phyloP scores from a whole-genome alignment of 64 coral and sea anemone species.

The Porites lutea region DNA sequence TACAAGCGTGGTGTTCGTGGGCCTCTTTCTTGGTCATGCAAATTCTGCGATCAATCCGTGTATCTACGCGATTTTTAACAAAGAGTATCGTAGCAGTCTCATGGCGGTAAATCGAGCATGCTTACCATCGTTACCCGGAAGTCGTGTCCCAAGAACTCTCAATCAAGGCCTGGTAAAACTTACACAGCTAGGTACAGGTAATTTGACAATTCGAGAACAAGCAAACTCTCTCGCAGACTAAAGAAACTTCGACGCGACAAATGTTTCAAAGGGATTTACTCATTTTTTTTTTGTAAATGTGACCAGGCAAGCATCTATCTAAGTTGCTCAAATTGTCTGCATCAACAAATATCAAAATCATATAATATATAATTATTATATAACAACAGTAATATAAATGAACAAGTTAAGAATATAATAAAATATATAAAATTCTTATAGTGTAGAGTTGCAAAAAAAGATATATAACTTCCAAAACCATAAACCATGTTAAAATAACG shows the following conservation, averaged over 20 bases:
- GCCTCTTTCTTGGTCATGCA: constrained; percentile 41
- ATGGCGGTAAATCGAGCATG: not conserved
- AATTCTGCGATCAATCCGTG: constrained; percentile 58
- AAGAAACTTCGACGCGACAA: not conserved
- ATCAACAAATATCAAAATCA: too few species aligned
- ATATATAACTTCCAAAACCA: too few species aligned
- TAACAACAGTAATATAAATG: too few species aligned
- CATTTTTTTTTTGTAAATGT: too few species aligned
- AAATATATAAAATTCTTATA: too few species aligned
- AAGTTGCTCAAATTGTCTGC: too few species aligned
- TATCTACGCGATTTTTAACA: constrained; percentile 51
- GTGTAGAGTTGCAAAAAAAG: too few species aligned
- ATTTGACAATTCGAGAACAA: not conserved
- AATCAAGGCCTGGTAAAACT: constrained; percentile 1
- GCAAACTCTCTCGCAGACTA: not conserved
- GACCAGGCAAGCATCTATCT: too few species aligned
- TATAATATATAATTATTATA: too few species aligned
- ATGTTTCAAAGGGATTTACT: too few species aligned
- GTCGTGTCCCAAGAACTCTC: not conserved
- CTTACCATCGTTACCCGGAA: not conserved
- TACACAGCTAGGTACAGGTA: not conserved
- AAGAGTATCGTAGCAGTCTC: constrained; percentile 43
- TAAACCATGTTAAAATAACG: too few species aligned
- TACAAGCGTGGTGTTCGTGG: constrained; percentile 13
- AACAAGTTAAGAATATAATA: too few species aligned